phyloP scores from a whole-genome alignment of 2,888 invertebrate species.

The Eupithecia exiguata region DNA sequence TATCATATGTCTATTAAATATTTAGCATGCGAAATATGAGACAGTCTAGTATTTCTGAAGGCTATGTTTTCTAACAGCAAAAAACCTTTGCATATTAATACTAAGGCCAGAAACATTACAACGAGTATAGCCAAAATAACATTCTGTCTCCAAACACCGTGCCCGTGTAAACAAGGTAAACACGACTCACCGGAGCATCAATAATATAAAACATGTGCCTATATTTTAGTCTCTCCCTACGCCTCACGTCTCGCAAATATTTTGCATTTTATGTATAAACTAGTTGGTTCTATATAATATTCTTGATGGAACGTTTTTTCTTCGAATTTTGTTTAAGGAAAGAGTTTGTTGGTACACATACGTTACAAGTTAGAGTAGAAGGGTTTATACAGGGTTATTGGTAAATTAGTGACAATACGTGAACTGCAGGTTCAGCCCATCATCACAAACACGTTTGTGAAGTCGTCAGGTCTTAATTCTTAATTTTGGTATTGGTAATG shows the following conservation, averaged over 20 bases:
- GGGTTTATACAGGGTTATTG: too few species aligned
- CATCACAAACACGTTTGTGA: too few species aligned
- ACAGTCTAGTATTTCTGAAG: not conserved
- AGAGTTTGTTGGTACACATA: not conserved
- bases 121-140: not conserved
- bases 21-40: not conserved
- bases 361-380: not conserved
- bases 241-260: conserved; percentile 33
- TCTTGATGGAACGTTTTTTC: conserved; percentile 5
- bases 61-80: not conserved
- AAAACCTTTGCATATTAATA: not conserved
- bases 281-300: conserved; percentile 21
- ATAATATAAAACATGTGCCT: conserved; percentile 80
- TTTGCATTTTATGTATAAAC: conserved; percentile 42
- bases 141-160: not conserved
- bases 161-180: conserved; percentile 73
- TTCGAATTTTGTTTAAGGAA: not conserved
- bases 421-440: too few species aligned
- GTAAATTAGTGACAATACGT: too few species aligned
- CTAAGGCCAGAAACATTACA: not conserved
- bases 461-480: too few species aligned
- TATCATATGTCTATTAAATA: not conserved
- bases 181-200: conserved; percentile 65
- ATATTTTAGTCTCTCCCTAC: conserved; percentile 62
- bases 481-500: too few species aligned